These are phyloP conservation scores for Enoplolaimus lenunculus DNA, from an alignment of 2,888 invertebrate genomes.

Conservation along the genomic window DNA sequence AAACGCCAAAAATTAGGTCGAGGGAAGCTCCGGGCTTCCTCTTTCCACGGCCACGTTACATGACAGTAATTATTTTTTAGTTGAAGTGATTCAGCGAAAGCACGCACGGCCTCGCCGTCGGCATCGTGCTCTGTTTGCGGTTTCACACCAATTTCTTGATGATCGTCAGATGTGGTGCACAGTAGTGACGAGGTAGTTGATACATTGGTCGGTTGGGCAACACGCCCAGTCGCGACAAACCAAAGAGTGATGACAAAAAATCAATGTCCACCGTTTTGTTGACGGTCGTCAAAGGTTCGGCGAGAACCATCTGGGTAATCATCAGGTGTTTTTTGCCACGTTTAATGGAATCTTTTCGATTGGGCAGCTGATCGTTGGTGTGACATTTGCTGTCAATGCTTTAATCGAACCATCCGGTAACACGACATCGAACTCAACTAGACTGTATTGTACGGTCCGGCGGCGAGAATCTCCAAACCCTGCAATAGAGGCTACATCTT, in stretches of 20 bases:
- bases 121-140: not conserved
- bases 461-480: not conserved
- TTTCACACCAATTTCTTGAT: not conserved
- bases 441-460: not conserved
- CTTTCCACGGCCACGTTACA: not conserved
- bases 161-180: not conserved
- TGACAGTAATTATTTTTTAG: not conserved
- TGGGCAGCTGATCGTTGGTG: conserved; percentile 11
- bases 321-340: not conserved
- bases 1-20: not conserved
- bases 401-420: conserved; percentile 6
- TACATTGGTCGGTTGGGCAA: not conserved
- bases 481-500: not conserved
- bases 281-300: not conserved
- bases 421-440: conserved; percentile 1
- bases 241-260: conserved; percentile 9
- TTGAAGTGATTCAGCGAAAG: not conserved
- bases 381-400: not conserved
- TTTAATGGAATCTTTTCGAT: not conserved
- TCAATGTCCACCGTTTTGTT: not conserved
- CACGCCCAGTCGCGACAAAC: conserved; percentile 9
- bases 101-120: not conserved
- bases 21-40: not conserved
- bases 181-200: not conserved
- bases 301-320: conserved; percentile 6